These are phyloP conservation scores for Acanthurus leucopareius DNA, from an alignment of 2,797 vertebrate species.

Conservation along the genomic window DNA sequence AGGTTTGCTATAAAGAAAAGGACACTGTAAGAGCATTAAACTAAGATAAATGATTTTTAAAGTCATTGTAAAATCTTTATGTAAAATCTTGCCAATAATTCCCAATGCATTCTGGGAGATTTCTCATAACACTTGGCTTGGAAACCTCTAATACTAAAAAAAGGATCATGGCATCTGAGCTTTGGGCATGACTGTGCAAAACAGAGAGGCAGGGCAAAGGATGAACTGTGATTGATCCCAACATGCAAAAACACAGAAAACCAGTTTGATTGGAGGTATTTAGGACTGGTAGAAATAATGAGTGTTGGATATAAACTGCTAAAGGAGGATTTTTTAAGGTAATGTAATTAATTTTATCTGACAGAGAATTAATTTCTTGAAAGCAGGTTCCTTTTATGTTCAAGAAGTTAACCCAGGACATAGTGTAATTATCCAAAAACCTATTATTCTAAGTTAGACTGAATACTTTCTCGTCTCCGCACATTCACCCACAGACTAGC, in stretches of 20 bases:
- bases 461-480: not conserved
- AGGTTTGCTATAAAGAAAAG: no score
- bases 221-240: not conserved
- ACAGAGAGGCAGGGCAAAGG: no score
- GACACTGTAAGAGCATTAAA: no score
- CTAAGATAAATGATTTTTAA: no score
- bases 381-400: not conserved
- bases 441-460: not conserved
- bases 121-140: no score
- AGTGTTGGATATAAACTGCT: not conserved
- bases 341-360: not conserved
- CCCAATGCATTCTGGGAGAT: no score
- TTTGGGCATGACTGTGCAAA: no score
- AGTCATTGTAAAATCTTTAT: no score
- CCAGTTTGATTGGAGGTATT: not conserved
- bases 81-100: no score
- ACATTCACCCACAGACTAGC: not conserved
- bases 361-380: not conserved
- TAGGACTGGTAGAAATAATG: not conserved
- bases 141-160: no score
- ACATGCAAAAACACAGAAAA: not conserved
- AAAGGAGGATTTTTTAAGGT: not conserved
- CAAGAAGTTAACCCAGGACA: not conserved
- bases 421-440: not conserved
- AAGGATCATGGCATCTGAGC: no score